These are phyloP conservation scores for Pharmacophagus antenor DNA, from an alignment of 2,888 invertebrate species.

Conservation along the genomic window DNA sequence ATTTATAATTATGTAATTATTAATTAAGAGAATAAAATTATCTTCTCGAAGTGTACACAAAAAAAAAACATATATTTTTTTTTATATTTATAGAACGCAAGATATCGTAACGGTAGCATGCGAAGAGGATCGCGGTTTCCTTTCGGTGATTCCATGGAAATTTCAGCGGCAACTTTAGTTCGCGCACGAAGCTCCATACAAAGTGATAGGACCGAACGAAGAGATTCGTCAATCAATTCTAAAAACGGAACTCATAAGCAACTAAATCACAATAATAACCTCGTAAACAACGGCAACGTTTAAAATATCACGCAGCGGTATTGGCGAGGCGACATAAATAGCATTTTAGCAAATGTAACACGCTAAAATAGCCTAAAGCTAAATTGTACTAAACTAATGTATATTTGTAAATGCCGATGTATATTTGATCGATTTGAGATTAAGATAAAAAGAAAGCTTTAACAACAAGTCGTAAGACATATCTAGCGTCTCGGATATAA, in stretches of 20 bases:
- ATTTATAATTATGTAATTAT: no score
- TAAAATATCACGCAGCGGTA: conserved; percentile 36
- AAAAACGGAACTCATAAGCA: conserved; percentile 65
- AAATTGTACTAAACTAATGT: background rate
- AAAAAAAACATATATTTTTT: no score
- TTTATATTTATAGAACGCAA: conserved; percentile 51
- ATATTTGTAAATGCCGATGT: background rate
- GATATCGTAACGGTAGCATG: conserved; percentile 55
- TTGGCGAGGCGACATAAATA: background rate
- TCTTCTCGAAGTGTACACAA: no score
- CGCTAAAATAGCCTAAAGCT: no score
- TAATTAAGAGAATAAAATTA: no score
- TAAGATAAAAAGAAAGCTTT: conserved; percentile 24
- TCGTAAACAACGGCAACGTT: conserved; percentile 57
- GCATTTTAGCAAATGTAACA: conserved; percentile 18
- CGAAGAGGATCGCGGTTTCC: conserved; percentile 68
- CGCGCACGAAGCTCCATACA: conserved; percentile 59
- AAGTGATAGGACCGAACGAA: conserved; percentile 51
- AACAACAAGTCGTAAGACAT: conserved; percentile 20
- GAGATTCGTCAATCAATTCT: conserved; percentile 52
- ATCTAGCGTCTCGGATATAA: conserved; percentile 1
- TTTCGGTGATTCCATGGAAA: conserved; percentile 75
- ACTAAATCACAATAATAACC: conserved; percentile 64
- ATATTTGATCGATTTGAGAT: background rate
- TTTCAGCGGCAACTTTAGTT: conserved; percentile 70